phyloP scores from a whole-genome alignment of 2,797 vertebrate genomes.

The Notolepis coatsorum region DNA sequence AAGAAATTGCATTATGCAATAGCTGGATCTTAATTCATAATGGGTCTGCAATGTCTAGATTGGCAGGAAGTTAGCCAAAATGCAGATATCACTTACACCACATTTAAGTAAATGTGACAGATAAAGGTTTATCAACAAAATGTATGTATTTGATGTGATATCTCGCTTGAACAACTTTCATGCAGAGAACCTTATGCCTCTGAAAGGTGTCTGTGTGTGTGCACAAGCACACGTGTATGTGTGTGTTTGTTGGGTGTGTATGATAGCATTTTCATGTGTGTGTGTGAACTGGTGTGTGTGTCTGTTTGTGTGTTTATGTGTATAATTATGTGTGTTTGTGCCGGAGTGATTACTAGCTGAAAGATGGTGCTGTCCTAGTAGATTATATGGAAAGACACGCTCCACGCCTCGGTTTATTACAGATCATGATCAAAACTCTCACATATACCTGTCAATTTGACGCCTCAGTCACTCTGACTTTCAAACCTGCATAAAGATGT shows the following conservation, averaged over 20 bases:
- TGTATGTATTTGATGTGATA: too few species aligned
- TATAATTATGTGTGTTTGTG: slow-evolving; percentile 17
- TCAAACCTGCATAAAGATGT: slow-evolving; percentile 20
- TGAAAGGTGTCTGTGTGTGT: too few species aligned
- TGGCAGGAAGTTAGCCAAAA: too few species aligned
- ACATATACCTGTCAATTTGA: slow-evolving; percentile 48
- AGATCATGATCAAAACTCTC: slow-evolving; percentile 54
- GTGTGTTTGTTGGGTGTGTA: too few species aligned
- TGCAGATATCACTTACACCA: too few species aligned
- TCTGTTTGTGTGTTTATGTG: slow-evolving; percentile 19
- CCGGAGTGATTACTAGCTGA: slow-evolving; percentile 43
- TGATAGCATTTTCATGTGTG: slow-evolving; percentile 15
- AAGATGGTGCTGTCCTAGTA: slow-evolving; percentile 57
- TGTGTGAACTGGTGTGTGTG: slow-evolving; percentile 17
- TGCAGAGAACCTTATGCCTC: too few species aligned
- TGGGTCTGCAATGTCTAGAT: too few species aligned
- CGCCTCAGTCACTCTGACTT: slow-evolving; percentile 24
- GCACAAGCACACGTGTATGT: too few species aligned
- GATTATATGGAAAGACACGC: slow-evolving; percentile 53
- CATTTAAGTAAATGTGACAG: slow-evolving; percentile 18
- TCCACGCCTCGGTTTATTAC: slow-evolving; percentile 49
- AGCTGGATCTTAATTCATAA: too few species aligned
- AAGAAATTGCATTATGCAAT: too few species aligned
- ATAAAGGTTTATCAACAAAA: too few species aligned
- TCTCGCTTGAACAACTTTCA: too few species aligned